Evolutionary conservation across 2,797 vertebrate genomes (phyloP).

Genomic region (Bradypodion ventrale): DNA sequence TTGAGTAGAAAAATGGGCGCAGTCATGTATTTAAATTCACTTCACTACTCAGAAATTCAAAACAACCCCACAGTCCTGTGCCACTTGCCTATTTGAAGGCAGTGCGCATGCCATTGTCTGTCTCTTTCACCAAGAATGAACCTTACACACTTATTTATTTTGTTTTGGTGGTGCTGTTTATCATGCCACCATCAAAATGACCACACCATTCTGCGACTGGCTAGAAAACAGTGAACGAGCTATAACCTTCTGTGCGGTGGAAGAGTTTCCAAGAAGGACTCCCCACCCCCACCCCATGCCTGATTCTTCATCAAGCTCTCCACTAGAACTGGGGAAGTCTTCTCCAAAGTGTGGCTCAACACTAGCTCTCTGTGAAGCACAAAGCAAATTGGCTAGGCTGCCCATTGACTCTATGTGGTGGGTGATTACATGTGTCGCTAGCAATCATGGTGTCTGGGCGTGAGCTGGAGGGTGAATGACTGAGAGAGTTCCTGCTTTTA

Average conservation of each 20-base stretch:
- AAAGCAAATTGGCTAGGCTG: constrained; percentile 11
- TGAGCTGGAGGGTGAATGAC: constrained; percentile 35
- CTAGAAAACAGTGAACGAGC: not conserved
- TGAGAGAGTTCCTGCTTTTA: constrained; percentile 65
- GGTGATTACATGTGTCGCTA: constrained; percentile 1
- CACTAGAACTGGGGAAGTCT: not conserved
- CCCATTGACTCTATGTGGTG: constrained; percentile 29
- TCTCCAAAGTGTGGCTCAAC: not conserved
- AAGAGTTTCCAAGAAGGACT: not conserved
- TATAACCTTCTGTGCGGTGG: not conserved
- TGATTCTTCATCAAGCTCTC: not conserved
- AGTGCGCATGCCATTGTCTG: constrained; percentile 51
- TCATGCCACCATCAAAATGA: not conserved
- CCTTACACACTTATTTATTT: not conserved
- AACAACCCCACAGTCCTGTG: not conserved
- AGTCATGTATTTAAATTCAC: not conserved
- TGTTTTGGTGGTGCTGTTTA: no score
- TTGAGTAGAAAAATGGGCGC: not conserved
- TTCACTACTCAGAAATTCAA: not conserved
- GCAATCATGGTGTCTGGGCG: not conserved
- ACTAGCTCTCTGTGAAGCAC: not conserved
- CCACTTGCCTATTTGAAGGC: not conserved
- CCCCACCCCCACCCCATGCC: not conserved
- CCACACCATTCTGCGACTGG: not conserved
- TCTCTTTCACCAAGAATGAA: constrained; percentile 40